Percentiles rank a stretch among this genome's conserved stretches.
These are phyloP conservation scores for Mycalesis mineus DNA, from an alignment of 2,888 invertebrate genomes.

Conservation along the genomic window DNA sequence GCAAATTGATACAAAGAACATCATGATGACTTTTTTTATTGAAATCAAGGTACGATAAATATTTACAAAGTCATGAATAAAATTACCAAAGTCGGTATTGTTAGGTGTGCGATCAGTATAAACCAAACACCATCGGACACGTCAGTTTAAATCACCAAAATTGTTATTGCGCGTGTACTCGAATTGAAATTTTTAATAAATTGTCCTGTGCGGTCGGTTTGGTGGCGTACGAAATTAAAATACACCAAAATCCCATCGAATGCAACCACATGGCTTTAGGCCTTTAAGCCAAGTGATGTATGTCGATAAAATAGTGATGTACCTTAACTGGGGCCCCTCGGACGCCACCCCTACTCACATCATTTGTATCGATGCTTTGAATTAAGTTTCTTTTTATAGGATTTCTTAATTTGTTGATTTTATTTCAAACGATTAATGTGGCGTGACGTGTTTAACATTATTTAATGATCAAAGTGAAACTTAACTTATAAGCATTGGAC, in stretches of 20 bases:
- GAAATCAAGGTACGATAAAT: no score
- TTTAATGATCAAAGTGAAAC: slow-evolving; percentile 34
- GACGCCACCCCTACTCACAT: slow-evolving; percentile 64
- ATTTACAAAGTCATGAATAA: no score
- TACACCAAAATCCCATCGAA: slow-evolving; percentile 60
- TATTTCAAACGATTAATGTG: no score
- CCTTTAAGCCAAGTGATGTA: slow-evolving; percentile 70
- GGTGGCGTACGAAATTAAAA: slow-evolving; percentile 63
- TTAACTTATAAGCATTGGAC: slow-evolving; percentile 54
- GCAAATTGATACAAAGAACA: no score
- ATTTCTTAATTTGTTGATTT: no score
- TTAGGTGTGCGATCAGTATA: slow-evolving; percentile 42
- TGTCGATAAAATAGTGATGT: slow-evolving; percentile 56
- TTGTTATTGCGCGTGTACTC: slow-evolving; percentile 28
- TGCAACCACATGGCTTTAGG: slow-evolving; percentile 70
- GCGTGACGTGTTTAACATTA: no score
- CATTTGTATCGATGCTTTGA: slow-evolving; percentile 40
- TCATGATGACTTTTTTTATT: no score
- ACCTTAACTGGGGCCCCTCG: slow-evolving; percentile 67
- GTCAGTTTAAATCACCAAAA: slow-evolving; percentile 44
- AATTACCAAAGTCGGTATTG: no score
- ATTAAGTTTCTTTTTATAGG: slow-evolving; percentile 41
- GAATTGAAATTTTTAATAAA: slow-evolving; percentile 43
- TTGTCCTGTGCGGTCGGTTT: slow-evolving; percentile 57
- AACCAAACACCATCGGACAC: slow-evolving; percentile 72